Base-by-base conservation (phyloP, 1,140 invertebrate species). In the Trachelipus rathkii region DNA sequence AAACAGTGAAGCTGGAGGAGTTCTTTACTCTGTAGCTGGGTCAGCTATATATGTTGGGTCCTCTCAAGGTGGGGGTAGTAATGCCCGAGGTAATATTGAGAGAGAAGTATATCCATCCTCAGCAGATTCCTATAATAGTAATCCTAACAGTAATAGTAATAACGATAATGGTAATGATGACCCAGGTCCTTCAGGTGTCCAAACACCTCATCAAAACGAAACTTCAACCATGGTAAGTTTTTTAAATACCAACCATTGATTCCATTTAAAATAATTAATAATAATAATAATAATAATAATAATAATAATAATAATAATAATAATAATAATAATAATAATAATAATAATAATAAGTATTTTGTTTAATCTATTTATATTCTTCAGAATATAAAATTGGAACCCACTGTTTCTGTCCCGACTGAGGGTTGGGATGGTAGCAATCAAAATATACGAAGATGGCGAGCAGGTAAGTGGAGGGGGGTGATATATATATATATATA, bases 391-490 rank as follows among this genome's bases (percentile, higher is more conserved):
- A 80, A 80, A 50, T 53, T 80, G 46, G 79, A 80, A 46, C 79
- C 79, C 15, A 78, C 70, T 50, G 79, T 71, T 6, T 60, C 70
- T 23, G 74, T 78, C n/a, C 19, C 79, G 4, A 33, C 77, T 13
- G 79, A 80, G 33, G 73, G 73, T 5, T 80, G 79, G 79, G 79
- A 80, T 44, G 77, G 79, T 23, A 80, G 79, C 72, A 80, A 78
- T 66, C 79, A 80, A 66, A 80, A 77, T 73, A n/a, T 80, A 80
- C 73, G 79, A 80, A 70, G 79, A 80, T 33, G 73, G 60, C 1
- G 69, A 15, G 23, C 69, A 15, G 69, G 69, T 23, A 71, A 10
- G 9, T 21, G 43, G 69, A 70, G 78, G 78, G 44, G 78, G 78
- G n/a, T n/a, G n/a, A n/a, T n/a, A n/a, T n/a, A n/a, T n/a, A n/a